Evolutionary conservation across 1,140 invertebrate genomes (phyloP).

Genomic region (Bombus confusus): DNA sequence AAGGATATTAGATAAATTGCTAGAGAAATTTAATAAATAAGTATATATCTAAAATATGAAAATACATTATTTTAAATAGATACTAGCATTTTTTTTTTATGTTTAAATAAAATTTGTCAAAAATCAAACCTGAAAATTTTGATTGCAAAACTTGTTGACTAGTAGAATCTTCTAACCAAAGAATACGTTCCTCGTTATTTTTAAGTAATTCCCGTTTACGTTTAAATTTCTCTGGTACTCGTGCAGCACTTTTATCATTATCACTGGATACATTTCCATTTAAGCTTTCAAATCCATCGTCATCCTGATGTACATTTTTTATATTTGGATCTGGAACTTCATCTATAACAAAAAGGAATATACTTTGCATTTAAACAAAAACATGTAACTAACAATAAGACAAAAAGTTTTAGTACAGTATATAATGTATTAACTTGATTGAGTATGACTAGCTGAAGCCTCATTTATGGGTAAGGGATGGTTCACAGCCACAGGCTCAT

Average conservation of each 20-base stretch:
- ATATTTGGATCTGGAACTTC: constrained; percentile 61
- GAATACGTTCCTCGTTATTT: constrained; percentile 41
- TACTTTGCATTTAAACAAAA: constrained; percentile 36
- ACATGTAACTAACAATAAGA: neutral
- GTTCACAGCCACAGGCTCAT: constrained; percentile 42
- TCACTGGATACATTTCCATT: constrained; percentile 91
- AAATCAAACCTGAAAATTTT: constrained; percentile 64
- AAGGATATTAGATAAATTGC: constrained; percentile 1
- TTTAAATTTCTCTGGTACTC: constrained; percentile 31
- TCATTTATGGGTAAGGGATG: constrained; percentile 46
- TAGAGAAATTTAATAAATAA: constrained; percentile 3
- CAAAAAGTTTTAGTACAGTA: constrained; percentile 7
- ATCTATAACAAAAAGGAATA: constrained; percentile 51
- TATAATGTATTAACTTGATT: constrained; percentile 46
- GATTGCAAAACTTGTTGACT: constrained; percentile 39
- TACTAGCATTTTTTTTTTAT: neutral
- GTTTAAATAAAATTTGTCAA: constrained; percentile 15
- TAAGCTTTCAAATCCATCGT: constrained; percentile 94
- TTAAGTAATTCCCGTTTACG: constrained; percentile 19
- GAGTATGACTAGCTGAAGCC: constrained; percentile 45
- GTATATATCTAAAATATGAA: neutral
- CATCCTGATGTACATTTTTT: constrained; percentile 83
- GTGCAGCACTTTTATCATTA: constrained; percentile 78
- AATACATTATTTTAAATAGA: neutral
- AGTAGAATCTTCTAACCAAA: constrained; percentile 40